Evolutionary conservation across 2,797 vertebrate species (phyloP).

Genomic region (Takifugu ocellatus): DNA sequence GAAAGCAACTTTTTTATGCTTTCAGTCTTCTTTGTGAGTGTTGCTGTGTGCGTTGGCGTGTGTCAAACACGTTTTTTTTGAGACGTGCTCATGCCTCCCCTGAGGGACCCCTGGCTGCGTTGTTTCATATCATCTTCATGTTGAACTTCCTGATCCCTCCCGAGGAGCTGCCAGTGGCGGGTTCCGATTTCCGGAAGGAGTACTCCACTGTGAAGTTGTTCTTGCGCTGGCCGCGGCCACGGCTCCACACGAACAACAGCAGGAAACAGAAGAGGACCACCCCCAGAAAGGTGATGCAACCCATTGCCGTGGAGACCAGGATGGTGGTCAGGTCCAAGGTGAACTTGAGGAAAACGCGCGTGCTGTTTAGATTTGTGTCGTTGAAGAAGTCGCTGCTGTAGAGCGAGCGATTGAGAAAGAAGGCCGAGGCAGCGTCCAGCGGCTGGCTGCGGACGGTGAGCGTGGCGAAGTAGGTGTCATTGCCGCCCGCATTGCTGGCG

Average conservation of each 20-base stretch:
- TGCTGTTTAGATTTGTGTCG: constrained; percentile 88
- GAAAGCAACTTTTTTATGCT: constrained; percentile 19
- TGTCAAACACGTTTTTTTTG: constrained; percentile 70
- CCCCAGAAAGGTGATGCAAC: constrained; percentile 97
- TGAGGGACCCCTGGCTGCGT: constrained; percentile 80
- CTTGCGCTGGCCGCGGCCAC: constrained; percentile 93
- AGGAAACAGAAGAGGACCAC: constrained; percentile 99
- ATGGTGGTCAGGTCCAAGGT: constrained; percentile 97
- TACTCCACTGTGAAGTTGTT: constrained; percentile 98
- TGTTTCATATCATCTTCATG: constrained; percentile 99
- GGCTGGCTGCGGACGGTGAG: constrained; percentile 83
- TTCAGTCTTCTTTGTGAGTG: constrained; percentile 65
- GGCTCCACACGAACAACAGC: constrained; percentile 96
- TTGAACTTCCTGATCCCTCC: constrained; percentile 96
- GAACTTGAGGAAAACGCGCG: constrained; percentile 88
- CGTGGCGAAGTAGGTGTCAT: constrained; percentile 95
- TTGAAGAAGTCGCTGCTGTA: constrained; percentile 84
- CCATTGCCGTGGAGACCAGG: constrained; percentile 97
- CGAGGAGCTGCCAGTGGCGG: constrained; percentile 77
- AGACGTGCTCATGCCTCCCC: constrained; percentile 81
- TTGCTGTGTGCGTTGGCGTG: constrained; percentile 73
- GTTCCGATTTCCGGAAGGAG: constrained; percentile 95
- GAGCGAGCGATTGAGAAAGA: constrained; percentile 81
- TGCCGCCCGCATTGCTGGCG: constrained; percentile 94
- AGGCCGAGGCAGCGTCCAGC: constrained; percentile 73